Conservation (phyloP, 2,888 invertebrate genomes). For the Therioaphis trifolii region DNA sequence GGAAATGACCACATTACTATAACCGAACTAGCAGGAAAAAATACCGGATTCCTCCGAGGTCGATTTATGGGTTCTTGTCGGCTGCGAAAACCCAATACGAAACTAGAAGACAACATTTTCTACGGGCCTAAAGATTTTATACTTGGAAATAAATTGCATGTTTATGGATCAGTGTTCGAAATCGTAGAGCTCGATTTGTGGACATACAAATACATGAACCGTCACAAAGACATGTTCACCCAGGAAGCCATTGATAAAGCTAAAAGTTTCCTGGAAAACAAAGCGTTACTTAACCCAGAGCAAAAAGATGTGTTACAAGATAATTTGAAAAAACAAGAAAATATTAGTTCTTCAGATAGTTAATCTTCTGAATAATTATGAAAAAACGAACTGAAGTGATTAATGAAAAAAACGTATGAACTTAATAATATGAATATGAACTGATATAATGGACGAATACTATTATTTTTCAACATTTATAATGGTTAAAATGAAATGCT, state of each 20-base stretch:
- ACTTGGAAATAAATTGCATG: constrained; percentile 73
- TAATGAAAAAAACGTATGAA: too few species aligned
- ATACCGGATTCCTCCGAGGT: constrained; percentile 83
- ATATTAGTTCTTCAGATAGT: too few species aligned
- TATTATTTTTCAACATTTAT: too few species aligned
- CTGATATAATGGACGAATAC: too few species aligned
- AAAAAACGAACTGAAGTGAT: too few species aligned
- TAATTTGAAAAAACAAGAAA: too few species aligned
- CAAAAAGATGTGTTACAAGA: constrained; percentile 69
- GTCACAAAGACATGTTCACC: constrained; percentile 79
- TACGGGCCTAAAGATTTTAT: constrained; percentile 84
- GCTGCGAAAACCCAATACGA: constrained; percentile 77
- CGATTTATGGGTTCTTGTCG: constrained; percentile 78
- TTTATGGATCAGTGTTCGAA: constrained; percentile 71
- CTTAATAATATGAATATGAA: too few species aligned
- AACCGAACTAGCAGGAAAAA: constrained; percentile 78
- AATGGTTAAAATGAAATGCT: too few species aligned
- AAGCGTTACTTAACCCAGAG: constrained; percentile 75
- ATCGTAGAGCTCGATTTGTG: constrained; percentile 82
- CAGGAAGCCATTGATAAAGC: constrained; percentile 76
- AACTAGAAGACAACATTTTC: constrained; percentile 78
- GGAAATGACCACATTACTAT: constrained; percentile 82
- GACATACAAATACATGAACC: constrained; percentile 82
- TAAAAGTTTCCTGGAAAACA: constrained; percentile 76
- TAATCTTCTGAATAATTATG: too few species aligned